Evolutionary conservation across 2,888 invertebrate species (phyloP).

Genomic region (Holacanthella duospinosa): DNA sequence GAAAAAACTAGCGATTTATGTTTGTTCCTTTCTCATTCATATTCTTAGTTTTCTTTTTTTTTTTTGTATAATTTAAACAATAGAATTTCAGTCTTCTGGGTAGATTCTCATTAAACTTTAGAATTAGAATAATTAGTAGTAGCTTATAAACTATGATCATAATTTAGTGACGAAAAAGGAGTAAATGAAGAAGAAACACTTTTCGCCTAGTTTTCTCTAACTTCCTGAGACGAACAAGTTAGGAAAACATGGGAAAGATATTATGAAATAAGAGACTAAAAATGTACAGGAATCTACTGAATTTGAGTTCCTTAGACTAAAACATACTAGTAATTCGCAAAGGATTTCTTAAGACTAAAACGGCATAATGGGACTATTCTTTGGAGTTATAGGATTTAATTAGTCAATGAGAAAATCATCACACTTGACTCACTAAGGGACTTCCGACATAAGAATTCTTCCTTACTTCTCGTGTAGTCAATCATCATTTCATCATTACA

Average conservation of each 20-base stretch:
- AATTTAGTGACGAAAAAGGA: background rate
- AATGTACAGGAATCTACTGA: background rate
- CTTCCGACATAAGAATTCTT: too few species aligned
- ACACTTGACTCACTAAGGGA: background rate
- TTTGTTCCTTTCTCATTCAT: background rate
- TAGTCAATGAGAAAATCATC: background rate
- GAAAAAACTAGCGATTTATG: background rate
- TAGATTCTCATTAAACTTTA: conserved; percentile 2
- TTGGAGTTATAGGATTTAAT: background rate
- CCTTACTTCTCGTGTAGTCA: too few species aligned
- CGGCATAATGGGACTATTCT: background rate
- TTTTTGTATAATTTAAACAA: background rate
- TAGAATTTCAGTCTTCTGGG: conserved; percentile 1
- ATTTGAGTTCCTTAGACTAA: background rate
- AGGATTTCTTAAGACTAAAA: too few species aligned
- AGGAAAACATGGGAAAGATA: background rate
- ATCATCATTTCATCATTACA: too few species aligned
- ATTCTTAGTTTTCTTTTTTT: background rate
- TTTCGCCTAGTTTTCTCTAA: too few species aligned
- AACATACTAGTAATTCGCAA: background rate
- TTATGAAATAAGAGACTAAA: background rate
- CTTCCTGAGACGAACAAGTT: too few species aligned
- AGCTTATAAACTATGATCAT: background rate
- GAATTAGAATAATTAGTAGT: background rate
- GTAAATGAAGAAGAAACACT: too few species aligned